Percentiles rank a stretch among this genome's conserved stretches.
These are phyloP conservation scores for Callospermophilus lateralis DNA, from an alignment of 2,113 vertebrate genomes.

Conservation along the genomic window DNA sequence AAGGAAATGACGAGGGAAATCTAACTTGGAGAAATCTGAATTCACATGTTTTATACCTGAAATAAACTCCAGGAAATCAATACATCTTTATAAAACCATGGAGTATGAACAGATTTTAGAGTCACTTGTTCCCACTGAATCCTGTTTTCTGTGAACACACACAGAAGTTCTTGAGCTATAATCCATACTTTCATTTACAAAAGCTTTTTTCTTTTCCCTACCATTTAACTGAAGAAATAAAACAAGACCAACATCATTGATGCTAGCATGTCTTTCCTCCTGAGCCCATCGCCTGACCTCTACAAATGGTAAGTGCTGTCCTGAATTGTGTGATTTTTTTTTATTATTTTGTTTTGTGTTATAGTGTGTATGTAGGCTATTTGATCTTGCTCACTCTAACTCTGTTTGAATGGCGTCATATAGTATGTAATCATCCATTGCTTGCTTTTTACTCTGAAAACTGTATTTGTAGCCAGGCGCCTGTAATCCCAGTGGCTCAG, in stretches of 20 bases:
- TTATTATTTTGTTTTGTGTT: not conserved
- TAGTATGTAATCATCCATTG: not conserved
- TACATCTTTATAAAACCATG: constrained; percentile 65
- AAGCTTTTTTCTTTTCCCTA: constrained; percentile 4
- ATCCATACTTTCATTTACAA: constrained; percentile 35
- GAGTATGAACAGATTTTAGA: constrained; percentile 54
- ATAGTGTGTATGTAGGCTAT: not conserved
- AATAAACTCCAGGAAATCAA: constrained; percentile 61
- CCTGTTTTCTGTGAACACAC: not conserved
- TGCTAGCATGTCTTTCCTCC: not conserved
- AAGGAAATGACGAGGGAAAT: constrained; percentile 1
- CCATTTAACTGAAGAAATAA: not conserved
- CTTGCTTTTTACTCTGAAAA: constrained; percentile 15
- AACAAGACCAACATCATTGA: not conserved
- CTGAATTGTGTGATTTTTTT: not conserved
- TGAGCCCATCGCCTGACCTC: not conserved
- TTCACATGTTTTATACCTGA: constrained; percentile 68
- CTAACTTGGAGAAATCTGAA: constrained; percentile 42
- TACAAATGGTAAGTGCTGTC: not conserved
- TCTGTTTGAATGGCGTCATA: not conserved
- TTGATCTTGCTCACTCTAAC: constrained; percentile 29
- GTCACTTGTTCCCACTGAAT: constrained; percentile 29
- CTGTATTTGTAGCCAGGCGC: not conserved
- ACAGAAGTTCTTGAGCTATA: constrained; percentile 45
- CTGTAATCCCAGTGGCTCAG: no score